These are phyloP conservation scores for Microcebus lehilahytsara DNA, from an alignment of 2,113 vertebrate species.

Conservation along the genomic window DNA sequence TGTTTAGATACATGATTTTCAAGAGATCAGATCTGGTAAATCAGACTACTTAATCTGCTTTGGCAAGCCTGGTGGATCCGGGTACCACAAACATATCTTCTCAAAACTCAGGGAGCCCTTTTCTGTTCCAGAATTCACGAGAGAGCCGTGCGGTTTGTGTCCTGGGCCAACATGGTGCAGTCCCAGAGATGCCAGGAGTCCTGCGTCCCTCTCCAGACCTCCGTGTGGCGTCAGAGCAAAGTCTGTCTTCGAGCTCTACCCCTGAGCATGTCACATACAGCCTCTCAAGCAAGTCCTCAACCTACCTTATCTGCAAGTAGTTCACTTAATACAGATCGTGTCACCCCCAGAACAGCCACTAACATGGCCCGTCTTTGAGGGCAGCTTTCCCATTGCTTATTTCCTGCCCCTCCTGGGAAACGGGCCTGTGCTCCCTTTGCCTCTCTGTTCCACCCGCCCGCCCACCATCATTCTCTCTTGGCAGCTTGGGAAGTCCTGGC, in stretches of 20 bases:
- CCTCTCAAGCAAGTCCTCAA: not conserved
- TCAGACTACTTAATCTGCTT: not conserved
- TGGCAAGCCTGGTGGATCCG: not conserved
- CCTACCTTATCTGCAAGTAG: not conserved
- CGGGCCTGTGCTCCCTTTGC: not conserved
- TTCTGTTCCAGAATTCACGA: not conserved
- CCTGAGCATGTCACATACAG: not conserved
- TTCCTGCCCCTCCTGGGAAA: not conserved
- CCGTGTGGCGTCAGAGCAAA: not conserved
- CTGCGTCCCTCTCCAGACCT: not conserved
- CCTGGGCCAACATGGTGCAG: not conserved
- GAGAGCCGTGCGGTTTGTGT: not conserved
- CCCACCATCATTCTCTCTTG: not conserved
- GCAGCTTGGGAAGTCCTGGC: slow-evolving; percentile 31
- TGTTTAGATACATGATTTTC: not conserved
- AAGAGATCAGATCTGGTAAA: not conserved
- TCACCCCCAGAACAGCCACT: not conserved
- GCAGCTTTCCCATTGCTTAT: not conserved
- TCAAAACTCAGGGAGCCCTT: not conserved
- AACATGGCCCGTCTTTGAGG: not conserved
- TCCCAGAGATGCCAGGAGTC: not conserved
- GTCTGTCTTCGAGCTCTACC: not conserved
- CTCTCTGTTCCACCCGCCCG: not conserved
- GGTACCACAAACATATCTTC: not conserved
- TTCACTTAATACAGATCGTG: not conserved